Percentiles rank a stretch among this genome's conserved stretches.
phyloP scores from a whole-genome alignment of 2,888 invertebrate genomes.

The Cynaeus angustus region DNA sequence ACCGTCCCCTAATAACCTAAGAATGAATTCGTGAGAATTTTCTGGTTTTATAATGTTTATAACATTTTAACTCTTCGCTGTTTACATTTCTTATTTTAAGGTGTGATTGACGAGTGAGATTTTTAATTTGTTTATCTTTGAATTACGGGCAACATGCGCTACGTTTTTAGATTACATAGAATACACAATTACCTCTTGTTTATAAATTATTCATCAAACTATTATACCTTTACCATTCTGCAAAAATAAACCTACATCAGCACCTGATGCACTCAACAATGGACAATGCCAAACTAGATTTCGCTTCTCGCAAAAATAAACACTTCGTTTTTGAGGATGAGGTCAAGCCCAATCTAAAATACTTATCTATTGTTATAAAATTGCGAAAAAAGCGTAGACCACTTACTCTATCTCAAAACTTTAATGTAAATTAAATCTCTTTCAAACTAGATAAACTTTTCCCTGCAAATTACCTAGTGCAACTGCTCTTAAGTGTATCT shows the following conservation, averaged over 20 bases:
- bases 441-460: background rate
- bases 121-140: constrained; percentile 55
- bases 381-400: background rate
- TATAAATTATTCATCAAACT: constrained; percentile 48
- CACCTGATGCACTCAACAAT: constrained; percentile 18
- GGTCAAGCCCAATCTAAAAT: background rate
- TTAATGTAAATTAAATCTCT: too few relatives aligned
- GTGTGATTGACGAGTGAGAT: constrained; percentile 55
- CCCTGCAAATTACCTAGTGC: background rate
- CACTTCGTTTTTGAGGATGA: background rate
- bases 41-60: constrained; percentile 53
- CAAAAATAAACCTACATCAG: constrained; percentile 43
- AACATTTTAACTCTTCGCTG: constrained; percentile 49
- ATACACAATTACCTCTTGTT: constrained; percentile 48
- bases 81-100: constrained; percentile 54
- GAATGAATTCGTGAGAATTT: constrained; percentile 52
- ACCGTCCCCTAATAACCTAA: constrained; percentile 34
- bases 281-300: background rate
- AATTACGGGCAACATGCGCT: constrained; percentile 50
- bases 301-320: constrained; percentile 9
- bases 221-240: constrained; percentile 35
- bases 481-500: constrained; percentile 1
- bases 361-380: background rate
- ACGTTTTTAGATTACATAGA: constrained; percentile 48
- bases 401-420: too few relatives aligned